Base-by-base conservation (phyloP, 2,797 vertebrate genomes). In the Girardinus metallicus region DNA sequence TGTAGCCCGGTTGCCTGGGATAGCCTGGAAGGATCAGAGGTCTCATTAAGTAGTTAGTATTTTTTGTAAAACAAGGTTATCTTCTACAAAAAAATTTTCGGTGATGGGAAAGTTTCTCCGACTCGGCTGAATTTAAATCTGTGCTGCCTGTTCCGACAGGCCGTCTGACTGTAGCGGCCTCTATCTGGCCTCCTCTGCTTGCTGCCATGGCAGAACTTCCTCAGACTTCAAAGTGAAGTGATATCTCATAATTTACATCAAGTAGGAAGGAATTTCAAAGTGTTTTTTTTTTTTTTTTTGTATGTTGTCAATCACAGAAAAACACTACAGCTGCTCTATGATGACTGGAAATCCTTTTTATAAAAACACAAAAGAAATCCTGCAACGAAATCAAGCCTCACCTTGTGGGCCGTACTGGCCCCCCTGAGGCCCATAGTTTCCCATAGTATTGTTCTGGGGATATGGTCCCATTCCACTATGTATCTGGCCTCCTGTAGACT, bases 401-500 rank as follows among this genome's bases (percentile, higher is more conserved):
- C 98, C 97, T 96, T 99, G 98, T 81, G 97, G 97, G 82, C 97
- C 98, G 0, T 98, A 99, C 90, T 99, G 98, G 15, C 89, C 96
- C 3, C 97, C 96, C 93, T 99, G 98, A 87, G 98, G 97, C 55
- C 97, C 98, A 15, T 98, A 99, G 95, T 95, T 98, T 81, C 96
- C 97, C 97, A 99, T 97, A 87, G 97, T 97, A 93, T 98, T 99
- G 92, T 96, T 96, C 93, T 99, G 98, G 87, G 98, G 97, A 93
- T 99, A 99, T 13, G 98, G 96, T 85, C 97, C 97, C 96, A 99
- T 98, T 80, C 96, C 97, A 82, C 95, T 91, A 80, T 99, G 98
- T 94, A 99, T 97, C 95, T 99, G 98, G 87, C 96, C 96, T 95
- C 97, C 98, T 71, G 98, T 97, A 87, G 97, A 97, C 94, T 98